Percentiles rank a stretch among this genome's conserved stretches.
Evolutionary conservation across 2,797 vertebrate genomes (phyloP).

Genomic region (Jordanella pulchra): DNA sequence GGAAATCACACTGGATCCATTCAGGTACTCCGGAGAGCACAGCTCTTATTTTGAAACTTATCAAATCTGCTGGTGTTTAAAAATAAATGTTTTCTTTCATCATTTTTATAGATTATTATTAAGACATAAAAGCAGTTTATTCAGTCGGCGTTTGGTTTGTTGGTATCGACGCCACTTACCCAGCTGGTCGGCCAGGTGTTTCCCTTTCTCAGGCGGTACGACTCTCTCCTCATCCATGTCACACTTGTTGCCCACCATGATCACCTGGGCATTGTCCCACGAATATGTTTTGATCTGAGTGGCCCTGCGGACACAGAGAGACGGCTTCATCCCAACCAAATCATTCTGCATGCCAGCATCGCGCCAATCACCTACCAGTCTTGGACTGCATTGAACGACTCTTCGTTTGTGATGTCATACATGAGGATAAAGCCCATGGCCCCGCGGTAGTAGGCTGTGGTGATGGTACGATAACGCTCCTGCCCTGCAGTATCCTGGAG

Average conservation of each 20-base stretch:
- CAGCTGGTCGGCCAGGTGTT: slow-evolving; percentile 90
- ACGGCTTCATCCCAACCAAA: not conserved
- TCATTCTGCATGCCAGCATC: not conserved
- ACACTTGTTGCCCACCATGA: slow-evolving; percentile 96
- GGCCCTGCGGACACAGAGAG: slow-evolving; percentile 79
- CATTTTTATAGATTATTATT: not conserved
- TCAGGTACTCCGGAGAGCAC: too few relatives aligned
- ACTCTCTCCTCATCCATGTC: slow-evolving; percentile 95
- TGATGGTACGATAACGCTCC: slow-evolving; percentile 95
- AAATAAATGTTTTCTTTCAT: too few relatives aligned
- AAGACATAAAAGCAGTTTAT: not conserved
- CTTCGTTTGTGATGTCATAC: slow-evolving; percentile 95
- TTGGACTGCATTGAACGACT: slow-evolving; percentile 93
- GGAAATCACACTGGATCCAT: too few relatives aligned
- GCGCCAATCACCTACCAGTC: slow-evolving; percentile 55
- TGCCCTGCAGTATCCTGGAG: slow-evolving; percentile 94
- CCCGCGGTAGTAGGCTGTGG: slow-evolving; percentile 94
- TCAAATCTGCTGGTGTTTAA: too few relatives aligned
- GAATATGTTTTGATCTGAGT: slow-evolving; percentile 98
- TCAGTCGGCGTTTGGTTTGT: not conserved
- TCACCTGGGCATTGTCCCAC: slow-evolving; percentile 97
- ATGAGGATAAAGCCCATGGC: slow-evolving; percentile 98
- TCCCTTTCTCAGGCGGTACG: slow-evolving; percentile 90
- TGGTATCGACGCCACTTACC: slow-evolving; percentile 71
- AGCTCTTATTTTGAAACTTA: too few relatives aligned